These are phyloP conservation scores for Aphrocallistes beatrix DNA, from an alignment of 37 sponge, comb jelly and placozoan species.

Conservation along the genomic window DNA sequence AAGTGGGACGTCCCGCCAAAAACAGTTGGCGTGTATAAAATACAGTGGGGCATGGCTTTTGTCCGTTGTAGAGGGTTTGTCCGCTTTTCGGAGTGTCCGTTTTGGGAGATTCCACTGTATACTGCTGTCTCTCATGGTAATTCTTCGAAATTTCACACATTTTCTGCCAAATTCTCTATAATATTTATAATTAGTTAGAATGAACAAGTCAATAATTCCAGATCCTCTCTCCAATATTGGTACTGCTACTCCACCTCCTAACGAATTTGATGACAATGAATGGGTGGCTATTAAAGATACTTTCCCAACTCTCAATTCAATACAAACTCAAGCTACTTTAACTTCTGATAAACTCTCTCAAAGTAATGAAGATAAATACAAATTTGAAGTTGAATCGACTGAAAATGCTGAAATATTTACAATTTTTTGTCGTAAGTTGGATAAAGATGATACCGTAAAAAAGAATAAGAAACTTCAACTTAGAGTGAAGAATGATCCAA, in stretches of 20 bases:
- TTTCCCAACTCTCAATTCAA: neutral
- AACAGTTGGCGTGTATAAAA: too few species aligned
- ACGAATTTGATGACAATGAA: neutral
- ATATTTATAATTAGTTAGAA: too few species aligned
- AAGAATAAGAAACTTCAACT: neutral
- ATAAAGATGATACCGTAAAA: neutral
- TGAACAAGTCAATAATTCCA: neutral
- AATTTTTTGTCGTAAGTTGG: neutral
- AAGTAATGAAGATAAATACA: neutral
- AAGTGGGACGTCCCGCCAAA: too few species aligned
- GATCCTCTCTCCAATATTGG: neutral
- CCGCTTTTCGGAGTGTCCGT: too few species aligned
- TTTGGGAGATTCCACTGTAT: too few species aligned
- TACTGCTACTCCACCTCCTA: neutral
- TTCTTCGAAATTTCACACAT: too few species aligned
- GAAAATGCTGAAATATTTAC: neutral
- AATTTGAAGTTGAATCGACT: neutral
- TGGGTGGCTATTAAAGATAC: conserved; percentile 6
- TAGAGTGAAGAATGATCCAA: neutral
- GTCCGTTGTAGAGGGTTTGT: too few species aligned
- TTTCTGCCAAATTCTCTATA: too few species aligned
- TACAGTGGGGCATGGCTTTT: too few species aligned
- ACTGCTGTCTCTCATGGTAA: too few species aligned
- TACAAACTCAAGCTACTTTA: neutral
- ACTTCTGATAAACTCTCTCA: neutral